Evolutionary conservation across 2,113 vertebrate genomes (phyloP).

Genomic region (Melanerpes formicivorus): DNA sequence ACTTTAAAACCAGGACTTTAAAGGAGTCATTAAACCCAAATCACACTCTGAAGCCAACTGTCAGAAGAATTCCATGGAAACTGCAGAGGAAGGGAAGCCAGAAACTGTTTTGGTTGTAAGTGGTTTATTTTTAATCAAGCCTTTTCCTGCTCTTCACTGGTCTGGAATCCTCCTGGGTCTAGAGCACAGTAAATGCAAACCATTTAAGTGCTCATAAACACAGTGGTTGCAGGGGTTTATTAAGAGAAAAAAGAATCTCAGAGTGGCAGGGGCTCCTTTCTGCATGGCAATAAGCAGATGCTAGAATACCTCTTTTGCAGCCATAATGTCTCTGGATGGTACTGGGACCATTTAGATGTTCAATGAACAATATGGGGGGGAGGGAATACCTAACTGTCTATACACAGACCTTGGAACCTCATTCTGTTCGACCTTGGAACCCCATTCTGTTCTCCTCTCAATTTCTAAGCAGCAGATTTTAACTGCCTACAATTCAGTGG

Average conservation of each 20-base stretch:
- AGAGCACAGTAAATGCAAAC: constrained; percentile 63
- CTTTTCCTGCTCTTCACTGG: background rate
- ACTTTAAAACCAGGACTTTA: background rate
- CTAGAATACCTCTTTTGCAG: constrained; percentile 36
- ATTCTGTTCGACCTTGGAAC: background rate
- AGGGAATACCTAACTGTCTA: background rate
- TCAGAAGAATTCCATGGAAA: constrained; percentile 26
- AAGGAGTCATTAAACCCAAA: background rate
- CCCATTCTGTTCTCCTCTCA: constrained; percentile 52
- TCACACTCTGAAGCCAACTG: background rate
- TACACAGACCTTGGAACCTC: too few relatives aligned
- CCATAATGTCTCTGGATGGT: background rate
- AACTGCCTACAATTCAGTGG: too few relatives aligned
- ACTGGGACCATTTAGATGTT: constrained; percentile 47
- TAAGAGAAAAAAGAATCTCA: background rate
- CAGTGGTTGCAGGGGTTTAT: constrained; percentile 29
- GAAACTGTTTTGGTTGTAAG: constrained; percentile 32
- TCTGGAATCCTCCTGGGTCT: constrained; percentile 47
- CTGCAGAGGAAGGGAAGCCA: background rate
- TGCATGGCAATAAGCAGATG: constrained; percentile 32
- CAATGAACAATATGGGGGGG: background rate
- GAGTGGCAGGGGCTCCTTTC: constrained; percentile 1
- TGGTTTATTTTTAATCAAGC: constrained; percentile 60
- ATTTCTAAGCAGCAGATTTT: constrained; percentile 33
- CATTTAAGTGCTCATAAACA: constrained; percentile 65